phyloP scores from a whole-genome alignment of 2,888 invertebrate species.

The Marasmarcha lunaedactyla region DNA sequence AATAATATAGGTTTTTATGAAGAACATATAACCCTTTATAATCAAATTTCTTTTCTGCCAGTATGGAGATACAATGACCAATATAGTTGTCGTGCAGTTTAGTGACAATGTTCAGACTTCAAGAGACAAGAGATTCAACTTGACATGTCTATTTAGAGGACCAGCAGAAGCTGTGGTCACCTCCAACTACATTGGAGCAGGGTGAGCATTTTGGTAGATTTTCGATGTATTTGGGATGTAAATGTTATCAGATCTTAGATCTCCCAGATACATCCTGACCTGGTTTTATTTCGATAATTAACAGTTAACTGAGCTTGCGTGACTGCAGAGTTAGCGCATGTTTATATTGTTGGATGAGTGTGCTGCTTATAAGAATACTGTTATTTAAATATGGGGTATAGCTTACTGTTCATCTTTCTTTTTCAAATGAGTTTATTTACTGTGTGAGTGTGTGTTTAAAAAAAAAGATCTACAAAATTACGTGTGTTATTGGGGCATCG shows the following conservation, averaged over 20 bases:
- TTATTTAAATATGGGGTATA: too few relatives aligned
- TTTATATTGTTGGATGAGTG: conserved; percentile 8
- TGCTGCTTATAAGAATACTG: too few relatives aligned
- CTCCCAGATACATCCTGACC: conserved; percentile 18
- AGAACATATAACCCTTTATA: neutral
- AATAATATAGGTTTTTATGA: neutral
- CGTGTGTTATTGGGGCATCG: conserved; percentile 2
- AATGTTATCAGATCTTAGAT: conserved; percentile 3
- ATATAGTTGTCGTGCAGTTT: conserved; percentile 93
- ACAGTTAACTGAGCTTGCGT: conserved; percentile 29
- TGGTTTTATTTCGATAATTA: conserved; percentile 20
- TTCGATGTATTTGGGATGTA: neutral
- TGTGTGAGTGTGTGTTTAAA: too few relatives aligned
- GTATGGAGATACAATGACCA: conserved; percentile 94
- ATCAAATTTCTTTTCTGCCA: conserved; percentile 46
- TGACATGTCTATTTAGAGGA: conserved; percentile 92
- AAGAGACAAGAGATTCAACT: conserved; percentile 89
- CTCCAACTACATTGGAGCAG: conserved; percentile 91
- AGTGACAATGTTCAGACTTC: conserved; percentile 94
- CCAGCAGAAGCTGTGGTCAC: conserved; percentile 94
- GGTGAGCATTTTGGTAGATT: conserved; percentile 68
- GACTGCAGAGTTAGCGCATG: conserved; percentile 20
- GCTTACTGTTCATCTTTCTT: too few relatives aligned
- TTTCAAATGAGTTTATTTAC: too few relatives aligned
- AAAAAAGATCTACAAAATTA: too few relatives aligned